These are phyloP conservation scores for Pseudopodoces humilis DNA, from an alignment of 2,113 vertebrate genomes.

Conservation along the genomic window DNA sequence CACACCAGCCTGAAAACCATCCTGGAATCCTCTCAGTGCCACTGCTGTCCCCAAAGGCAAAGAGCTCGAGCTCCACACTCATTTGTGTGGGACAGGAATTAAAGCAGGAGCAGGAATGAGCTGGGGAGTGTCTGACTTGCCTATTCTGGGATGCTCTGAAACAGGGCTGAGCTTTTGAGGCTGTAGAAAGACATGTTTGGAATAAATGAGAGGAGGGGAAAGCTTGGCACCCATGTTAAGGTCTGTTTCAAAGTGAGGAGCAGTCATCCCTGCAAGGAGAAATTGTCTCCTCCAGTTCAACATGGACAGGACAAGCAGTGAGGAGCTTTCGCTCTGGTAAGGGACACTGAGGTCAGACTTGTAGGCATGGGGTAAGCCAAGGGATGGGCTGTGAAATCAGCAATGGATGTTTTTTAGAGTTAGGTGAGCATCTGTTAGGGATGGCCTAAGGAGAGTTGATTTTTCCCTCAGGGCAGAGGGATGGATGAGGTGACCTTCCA, in stretches of 20 bases:
- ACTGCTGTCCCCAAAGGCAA: not conserved
- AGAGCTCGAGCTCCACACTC: accelerated
- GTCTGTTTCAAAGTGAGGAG: not conserved
- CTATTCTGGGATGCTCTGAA: not conserved
- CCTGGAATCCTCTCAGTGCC: not conserved
- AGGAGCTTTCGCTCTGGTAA: not conserved
- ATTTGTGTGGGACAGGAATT: not conserved
- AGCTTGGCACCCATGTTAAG: not conserved
- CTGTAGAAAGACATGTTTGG: accelerated
- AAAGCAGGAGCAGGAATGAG: not conserved
- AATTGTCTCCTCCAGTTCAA: not conserved
- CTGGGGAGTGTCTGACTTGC: not conserved
- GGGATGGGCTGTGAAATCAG: not conserved
- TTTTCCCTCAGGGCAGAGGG: not conserved
- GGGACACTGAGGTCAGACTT: not conserved
- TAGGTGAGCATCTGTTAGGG: not conserved
- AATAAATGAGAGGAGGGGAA: not conserved
- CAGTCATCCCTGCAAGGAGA: not conserved
- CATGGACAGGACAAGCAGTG: not conserved
- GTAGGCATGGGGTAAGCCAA: not conserved
- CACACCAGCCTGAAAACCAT: not conserved
- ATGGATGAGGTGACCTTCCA: constrained; percentile 47
- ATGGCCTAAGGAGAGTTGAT: constrained; percentile 3
- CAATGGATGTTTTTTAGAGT: not conserved
- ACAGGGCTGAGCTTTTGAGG: not conserved